These are phyloP conservation scores for Dicranocentrus wangi DNA, from an alignment of 2,888 invertebrate species.

Conservation along the genomic window DNA sequence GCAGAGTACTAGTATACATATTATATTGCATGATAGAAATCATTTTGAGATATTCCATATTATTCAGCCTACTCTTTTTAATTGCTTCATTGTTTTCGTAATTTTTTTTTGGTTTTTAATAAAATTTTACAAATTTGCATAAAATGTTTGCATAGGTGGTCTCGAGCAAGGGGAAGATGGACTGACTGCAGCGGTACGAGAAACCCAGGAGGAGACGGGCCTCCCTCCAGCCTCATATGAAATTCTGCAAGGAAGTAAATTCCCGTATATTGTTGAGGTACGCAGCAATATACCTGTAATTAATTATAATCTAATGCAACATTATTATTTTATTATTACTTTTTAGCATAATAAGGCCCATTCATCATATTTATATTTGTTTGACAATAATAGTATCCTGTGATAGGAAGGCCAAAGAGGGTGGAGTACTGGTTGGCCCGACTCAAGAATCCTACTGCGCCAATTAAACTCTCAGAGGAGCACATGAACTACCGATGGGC, in stretches of 20 bases:
- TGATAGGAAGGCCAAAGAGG: slow-evolving; percentile 74
- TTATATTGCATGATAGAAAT: too few species aligned
- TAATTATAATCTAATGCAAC: too few species aligned
- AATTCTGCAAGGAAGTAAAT: slow-evolving; percentile 79
- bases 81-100: too few species aligned
- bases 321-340: too few species aligned
- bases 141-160: too few species aligned
- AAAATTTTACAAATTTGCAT: too few species aligned
- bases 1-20: too few species aligned
- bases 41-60: neutral
- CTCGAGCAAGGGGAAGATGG: slow-evolving; percentile 90
- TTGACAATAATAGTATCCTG: slow-evolving; percentile 74
- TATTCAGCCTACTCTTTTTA: neutral
- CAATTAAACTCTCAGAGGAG: slow-evolving; percentile 85
- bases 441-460: slow-evolving; percentile 80
- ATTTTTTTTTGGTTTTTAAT: too few species aligned
- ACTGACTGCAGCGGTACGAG: slow-evolving; percentile 87
- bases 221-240: slow-evolving; percentile 79
- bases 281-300: too few species aligned
- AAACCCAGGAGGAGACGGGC: slow-evolving; percentile 92
- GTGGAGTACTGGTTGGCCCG: slow-evolving; percentile 85
- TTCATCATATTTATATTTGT: too few species aligned
- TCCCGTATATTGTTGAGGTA: slow-evolving; percentile 77
- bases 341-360: too few species aligned
- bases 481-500: slow-evolving; percentile 87